phyloP scores from a whole-genome alignment of 2,888 invertebrate species.

The Monochamus alternatus region DNA sequence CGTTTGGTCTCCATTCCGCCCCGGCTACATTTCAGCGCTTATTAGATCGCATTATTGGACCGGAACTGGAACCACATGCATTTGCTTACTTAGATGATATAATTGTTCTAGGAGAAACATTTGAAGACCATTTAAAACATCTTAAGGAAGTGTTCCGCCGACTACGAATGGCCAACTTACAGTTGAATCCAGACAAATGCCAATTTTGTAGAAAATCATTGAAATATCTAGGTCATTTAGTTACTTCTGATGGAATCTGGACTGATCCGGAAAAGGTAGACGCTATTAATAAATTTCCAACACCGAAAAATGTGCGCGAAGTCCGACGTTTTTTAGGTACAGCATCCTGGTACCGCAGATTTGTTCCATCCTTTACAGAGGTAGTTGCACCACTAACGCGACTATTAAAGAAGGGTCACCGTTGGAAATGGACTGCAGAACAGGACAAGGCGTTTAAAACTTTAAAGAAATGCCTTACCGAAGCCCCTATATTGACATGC shows the following conservation, averaged over 20 bases:
- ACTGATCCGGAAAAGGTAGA: too few relatives aligned
- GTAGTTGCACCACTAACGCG: not conserved
- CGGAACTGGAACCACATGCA: not conserved
- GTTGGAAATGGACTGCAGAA: too few relatives aligned
- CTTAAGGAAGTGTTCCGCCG: slow-evolving; percentile 31
- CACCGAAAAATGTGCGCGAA: too few relatives aligned
- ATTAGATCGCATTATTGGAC: not conserved
- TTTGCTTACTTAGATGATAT: slow-evolving; percentile 12
- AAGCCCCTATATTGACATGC: too few relatives aligned
- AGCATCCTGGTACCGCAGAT: not conserved
- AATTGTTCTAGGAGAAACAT: slow-evolving; percentile 34
- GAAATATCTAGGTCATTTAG: not conserved
- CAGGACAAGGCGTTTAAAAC: too few relatives aligned
- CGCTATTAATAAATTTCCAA: too few relatives aligned
- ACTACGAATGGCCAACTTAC: slow-evolving; percentile 20
- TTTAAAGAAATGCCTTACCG: too few relatives aligned
- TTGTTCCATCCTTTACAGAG: not conserved
- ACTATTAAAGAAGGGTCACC: too few relatives aligned
- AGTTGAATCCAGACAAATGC: not conserved
- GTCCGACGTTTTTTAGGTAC: too few relatives aligned
- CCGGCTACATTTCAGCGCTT: not conserved
- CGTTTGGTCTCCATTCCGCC: too few relatives aligned
- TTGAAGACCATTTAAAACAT: slow-evolving; percentile 21
- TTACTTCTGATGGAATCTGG: too few relatives aligned
- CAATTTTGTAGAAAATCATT: not conserved